phyloP scores from a whole-genome alignment of 2,888 invertebrate species.

The Drosophila paranaensis region DNA sequence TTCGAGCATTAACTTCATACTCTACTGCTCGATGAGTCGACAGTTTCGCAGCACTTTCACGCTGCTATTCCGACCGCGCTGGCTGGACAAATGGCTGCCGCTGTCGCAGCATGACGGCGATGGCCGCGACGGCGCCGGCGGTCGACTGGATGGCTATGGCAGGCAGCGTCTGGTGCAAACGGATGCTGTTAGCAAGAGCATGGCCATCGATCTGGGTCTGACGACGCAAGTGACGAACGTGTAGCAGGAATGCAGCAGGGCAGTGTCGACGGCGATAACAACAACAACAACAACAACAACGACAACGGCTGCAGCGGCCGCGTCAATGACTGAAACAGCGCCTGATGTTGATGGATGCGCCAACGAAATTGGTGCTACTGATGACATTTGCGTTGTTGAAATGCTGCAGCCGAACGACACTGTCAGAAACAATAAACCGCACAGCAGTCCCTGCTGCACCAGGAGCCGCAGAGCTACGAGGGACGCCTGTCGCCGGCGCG shows the following conservation, averaged over 20 bases:
- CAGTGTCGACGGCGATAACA: constrained; percentile 50
- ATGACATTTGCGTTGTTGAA: constrained; percentile 74
- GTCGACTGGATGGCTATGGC: constrained; percentile 63
- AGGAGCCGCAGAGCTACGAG: constrained; percentile 6
- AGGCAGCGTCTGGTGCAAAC: constrained; percentile 70
- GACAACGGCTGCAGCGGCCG: constrained; percentile 19
- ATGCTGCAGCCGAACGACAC: constrained; percentile 53
- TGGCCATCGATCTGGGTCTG: constrained; percentile 75
- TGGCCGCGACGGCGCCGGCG: constrained; percentile 44
- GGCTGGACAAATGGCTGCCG: constrained; percentile 85
- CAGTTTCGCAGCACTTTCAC: constrained; percentile 94
- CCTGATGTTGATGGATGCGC: constrained; percentile 70
- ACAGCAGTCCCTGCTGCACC: constrained; percentile 14
- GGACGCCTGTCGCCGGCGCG: constrained; percentile 45
- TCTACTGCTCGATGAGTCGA: constrained; percentile 97
- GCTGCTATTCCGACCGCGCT: constrained; percentile 89
- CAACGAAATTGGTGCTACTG: constrained; percentile 44
- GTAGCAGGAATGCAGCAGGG: constrained; percentile 82
- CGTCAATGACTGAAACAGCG: constrained; percentile 43
- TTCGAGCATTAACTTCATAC: constrained; percentile 96
- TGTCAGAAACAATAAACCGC: constrained; percentile 26
- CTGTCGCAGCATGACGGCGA: constrained; percentile 82
- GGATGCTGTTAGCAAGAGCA: constrained; percentile 77
- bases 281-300: constrained; percentile 42
- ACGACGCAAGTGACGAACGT: constrained; percentile 85